Evolutionary conservation across 2,797 vertebrate species (phyloP).

Genomic region (Enteromius anoplus): DNA sequence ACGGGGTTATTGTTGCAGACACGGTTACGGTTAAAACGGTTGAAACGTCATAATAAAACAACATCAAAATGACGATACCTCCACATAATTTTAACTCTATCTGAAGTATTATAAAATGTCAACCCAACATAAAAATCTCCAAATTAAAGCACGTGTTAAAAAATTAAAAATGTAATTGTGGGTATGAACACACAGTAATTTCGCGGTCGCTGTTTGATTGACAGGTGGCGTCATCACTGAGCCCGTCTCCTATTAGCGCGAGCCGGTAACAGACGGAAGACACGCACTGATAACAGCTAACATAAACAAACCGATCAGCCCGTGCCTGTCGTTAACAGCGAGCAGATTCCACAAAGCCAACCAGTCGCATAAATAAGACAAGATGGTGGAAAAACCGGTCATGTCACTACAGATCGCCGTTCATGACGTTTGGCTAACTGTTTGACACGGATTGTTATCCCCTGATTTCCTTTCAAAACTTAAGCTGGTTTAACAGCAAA

Average conservation of each 20-base stretch:
- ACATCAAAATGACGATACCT: background rate
- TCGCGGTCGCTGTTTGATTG: conserved; percentile 57
- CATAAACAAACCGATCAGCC: conserved; percentile 21
- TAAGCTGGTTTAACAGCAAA: background rate
- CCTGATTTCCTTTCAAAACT: background rate
- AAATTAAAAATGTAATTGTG: no score
- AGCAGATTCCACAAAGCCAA: background rate
- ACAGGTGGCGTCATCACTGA: conserved; percentile 69
- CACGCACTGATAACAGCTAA: conserved; percentile 7
- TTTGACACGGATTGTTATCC: background rate
- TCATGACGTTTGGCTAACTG: background rate
- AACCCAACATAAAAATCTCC: no score
- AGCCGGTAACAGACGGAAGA: conserved; percentile 33
- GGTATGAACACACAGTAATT: background rate
- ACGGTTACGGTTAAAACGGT: background rate
- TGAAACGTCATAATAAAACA: no score
- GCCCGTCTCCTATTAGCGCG: conserved; percentile 42
- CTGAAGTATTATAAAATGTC: background rate
- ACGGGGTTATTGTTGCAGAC: background rate
- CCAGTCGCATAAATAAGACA: background rate
- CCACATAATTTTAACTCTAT: background rate
- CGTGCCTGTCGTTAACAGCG: background rate
- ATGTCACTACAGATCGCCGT: background rate
- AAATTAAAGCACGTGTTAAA: no score
- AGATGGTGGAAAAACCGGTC: background rate